These are phyloP conservation scores for Oxygymnocypris stewartii DNA, from an alignment of 2,113 vertebrate species.

Conservation along the genomic window DNA sequence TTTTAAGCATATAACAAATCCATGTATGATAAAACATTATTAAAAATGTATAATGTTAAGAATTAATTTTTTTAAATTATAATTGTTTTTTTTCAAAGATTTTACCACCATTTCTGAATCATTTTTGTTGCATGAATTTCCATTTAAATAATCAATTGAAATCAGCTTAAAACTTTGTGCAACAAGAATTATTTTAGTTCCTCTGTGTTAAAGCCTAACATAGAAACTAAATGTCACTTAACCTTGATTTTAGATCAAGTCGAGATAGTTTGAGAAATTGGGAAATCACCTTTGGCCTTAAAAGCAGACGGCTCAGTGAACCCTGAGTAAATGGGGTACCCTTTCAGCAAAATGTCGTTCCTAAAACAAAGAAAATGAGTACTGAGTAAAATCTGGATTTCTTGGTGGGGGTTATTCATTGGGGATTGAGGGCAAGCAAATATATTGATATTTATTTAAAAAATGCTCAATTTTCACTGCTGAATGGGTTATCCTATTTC, in stretches of 20 bases:
- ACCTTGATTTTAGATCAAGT: not conserved
- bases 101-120: not conserved
- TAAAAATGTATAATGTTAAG: too few relatives aligned
- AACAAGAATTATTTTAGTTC: not conserved
- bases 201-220: not conserved
- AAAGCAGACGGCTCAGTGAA: not conserved
- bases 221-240: not conserved
- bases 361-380: not conserved
- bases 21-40: too few relatives aligned
- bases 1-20: too few relatives aligned
- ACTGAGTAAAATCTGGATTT: not conserved
- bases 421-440: constrained; percentile 10
- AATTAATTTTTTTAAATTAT: too few relatives aligned
- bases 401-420: not conserved
- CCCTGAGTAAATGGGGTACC: not conserved
- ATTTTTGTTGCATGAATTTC: not conserved
- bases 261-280: not conserved
- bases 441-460: not conserved
- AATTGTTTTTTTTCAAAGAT: too few relatives aligned
- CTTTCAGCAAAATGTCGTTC: not conserved
- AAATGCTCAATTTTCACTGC: not conserved
- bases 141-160: not conserved
- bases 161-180: too few relatives aligned
- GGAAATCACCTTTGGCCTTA: constrained; percentile 8
- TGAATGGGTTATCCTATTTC: constrained; percentile 28